Base-by-base conservation (phyloP, 2,113 vertebrate species). In the Heterotilapia buettikoferi region DNA sequence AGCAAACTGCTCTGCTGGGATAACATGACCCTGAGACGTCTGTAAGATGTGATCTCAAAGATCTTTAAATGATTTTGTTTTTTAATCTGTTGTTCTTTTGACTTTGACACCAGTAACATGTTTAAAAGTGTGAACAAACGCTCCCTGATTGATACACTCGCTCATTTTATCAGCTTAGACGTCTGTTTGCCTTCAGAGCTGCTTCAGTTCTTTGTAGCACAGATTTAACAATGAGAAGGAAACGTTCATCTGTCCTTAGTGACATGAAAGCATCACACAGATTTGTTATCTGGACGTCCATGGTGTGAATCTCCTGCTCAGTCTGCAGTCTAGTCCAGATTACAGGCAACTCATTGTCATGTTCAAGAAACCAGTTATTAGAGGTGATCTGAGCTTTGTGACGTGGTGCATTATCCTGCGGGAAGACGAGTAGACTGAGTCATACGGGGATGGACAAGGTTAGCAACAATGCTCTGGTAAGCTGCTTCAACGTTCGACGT, bases 401-500 rank as follows among this genome's bases (percentile, higher is more conserved):
- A 10, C 3, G 5, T 1, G 16, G 5, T 2, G 29, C 29, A 4
- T 33, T 11, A 63, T 63, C 29, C 29, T 31, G 56, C 7, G 2
- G 26, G 5, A 18, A 10, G 57, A 31, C 5, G 8, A 59, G 57
- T 18, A 61, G 26, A 10, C 57, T 33, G 57, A 61, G 57, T 33
- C 57, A 0, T 33, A 61, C 0, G 6, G 21, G 21, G 57, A 33
- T 19, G 57, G 29, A 29, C 16, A 1, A 3, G 59, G 16, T 33
- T 63, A 33, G 57, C 57, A 10, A 18, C 57, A 31, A 18, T 31
- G 26, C 7, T 66, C 1, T 29, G 56, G 24, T 59, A 0, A 59
- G 24, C 56, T 59, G 26, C 56, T 59, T 29, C 56, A 6, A 59
- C 2, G 5, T 16, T 31, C 0, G 0, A 59, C 8, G 0, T 59